Conservation (phyloP, 2,113 vertebrate genomes). For the Myotis brandtii region DNA sequence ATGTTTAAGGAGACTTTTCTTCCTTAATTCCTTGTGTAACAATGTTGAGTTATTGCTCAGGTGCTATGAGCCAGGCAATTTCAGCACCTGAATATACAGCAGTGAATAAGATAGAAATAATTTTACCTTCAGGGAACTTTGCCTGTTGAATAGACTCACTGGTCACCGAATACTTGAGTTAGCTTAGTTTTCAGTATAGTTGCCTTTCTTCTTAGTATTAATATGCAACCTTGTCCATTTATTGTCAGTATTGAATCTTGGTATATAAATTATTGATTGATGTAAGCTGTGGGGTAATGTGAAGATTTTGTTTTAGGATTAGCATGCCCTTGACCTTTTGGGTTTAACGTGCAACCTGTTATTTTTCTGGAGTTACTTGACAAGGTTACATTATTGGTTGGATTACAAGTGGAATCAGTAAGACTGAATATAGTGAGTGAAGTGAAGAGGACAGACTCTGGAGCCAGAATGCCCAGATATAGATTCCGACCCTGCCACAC, state of each 20-base stretch:
- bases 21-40: slow-evolving; percentile 8
- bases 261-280: neutral
- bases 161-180: neutral
- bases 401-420: neutral
- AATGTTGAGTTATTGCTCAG: neutral
- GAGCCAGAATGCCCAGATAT: neutral
- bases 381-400: neutral
- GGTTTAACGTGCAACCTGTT: neutral
- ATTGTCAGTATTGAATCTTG: neutral
- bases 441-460: neutral
- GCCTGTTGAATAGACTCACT: neutral
- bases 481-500: neutral
- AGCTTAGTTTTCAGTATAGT: no score
- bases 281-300: no score
- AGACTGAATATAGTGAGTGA: neutral
- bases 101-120: neutral
- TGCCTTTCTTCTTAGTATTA: no score
- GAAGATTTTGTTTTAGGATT: no score
- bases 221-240: no score
- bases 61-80: neutral
- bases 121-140: neutral
- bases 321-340: slow-evolving; percentile 20
- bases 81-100: neutral
- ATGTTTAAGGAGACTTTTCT: neutral
- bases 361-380: neutral